Base-by-base conservation (phyloP, 2,888 invertebrate species). In the Tipula helvola region DNA sequence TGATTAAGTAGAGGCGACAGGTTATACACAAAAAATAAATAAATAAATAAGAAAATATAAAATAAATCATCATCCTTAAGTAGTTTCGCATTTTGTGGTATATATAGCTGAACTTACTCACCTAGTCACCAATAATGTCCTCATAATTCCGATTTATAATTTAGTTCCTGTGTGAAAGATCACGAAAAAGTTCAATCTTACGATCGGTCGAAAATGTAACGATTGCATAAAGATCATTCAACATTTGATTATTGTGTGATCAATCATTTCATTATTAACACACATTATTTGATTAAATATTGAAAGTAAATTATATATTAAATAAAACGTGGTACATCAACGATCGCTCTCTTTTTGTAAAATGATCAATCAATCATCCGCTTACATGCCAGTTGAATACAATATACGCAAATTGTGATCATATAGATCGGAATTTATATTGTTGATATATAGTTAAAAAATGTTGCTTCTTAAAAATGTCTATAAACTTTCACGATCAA, bases 1-100 rank as follows among this genome's bases (percentile, higher is more conserved):
- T 84, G 84, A 84, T 84, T 41, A 84, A 84, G 84, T 39, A 41
- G 7, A 84, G 84, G 84, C 84, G 84, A 84, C 84, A 84, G 84
- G 84, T 84, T 84, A 13, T 39, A 84, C 28, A 71, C 18, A 71
- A 71, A 71, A 71, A 10, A 28, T 71, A 52, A 52, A 52, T 47
- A 47, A 47, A 57, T 71, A 71, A 28, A 71, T 28, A 18, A 71
- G 52, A 28, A 71, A 71, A 71, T 71, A 71, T 71, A 28, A 71
- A 28, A 71, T 71, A 71, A 71, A 71, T 71, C 71, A 71, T 71
- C 28, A 71, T 71, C 18, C 71, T 13, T 18, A 18, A 71, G 71
- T 28, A 71, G 18, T 71, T 71, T 28, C 10, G 28, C 3, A 8
- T 71, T 18, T 18, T 8, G 28, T 71, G 71, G 3, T n/a, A n/a